Base-by-base conservation (phyloP, 2,797 vertebrate species). In the Hippoglossus hippoglossus region DNA sequence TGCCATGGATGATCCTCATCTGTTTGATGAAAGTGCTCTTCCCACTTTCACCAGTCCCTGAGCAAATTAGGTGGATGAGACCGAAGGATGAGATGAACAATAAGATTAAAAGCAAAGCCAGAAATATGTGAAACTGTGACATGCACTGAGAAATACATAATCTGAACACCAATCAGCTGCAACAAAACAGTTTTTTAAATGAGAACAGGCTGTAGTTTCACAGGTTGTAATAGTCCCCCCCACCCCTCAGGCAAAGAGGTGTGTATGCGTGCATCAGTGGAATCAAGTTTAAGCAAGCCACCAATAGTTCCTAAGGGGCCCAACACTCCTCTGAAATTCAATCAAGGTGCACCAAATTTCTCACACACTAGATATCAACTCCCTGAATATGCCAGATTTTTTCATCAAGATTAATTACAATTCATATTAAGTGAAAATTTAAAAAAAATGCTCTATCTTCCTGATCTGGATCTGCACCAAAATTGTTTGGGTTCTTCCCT, bases 21-120 rank as follows among this genome's bases (percentile, higher is more conserved):
- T 98, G 97, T 84, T 98, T 98, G 93, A 98, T 96, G 76, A 99
- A 98, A 3, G 96, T 99, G 88, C 96, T 98, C 84, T 98, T 98
- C 46, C 96, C 96, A 79, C 96, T 98, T 81, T 98, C 96, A 51
- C 96, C 96, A 39, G 96, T 96, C 72, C 97, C 96, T 97, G 50
- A 12, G 54, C 71, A 84, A 64, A 81, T 2, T 39, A 83, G 54
- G 84, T 44, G 62, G 81, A 80, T 68, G 73, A 74, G 63, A 36
- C 34, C 34, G 15, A 67, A 74, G 62, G 81, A 80, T 68, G 73
- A 74, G 63, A 36, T 10, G 34, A n/a, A 3, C 16, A 81, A 61
- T 53, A 21, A 63, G 63, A 88, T 77, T 66, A 89, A 83, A 87
- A 36, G 76, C 47, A 49, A 63, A 8, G 67, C 36, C 63, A 73